A percentile compares a stretch with the other conserved stretches of the same genome.
Evolutionary conservation across 2,888 invertebrate genomes (phyloP).

Genomic region (Pollenia labialis): DNA sequence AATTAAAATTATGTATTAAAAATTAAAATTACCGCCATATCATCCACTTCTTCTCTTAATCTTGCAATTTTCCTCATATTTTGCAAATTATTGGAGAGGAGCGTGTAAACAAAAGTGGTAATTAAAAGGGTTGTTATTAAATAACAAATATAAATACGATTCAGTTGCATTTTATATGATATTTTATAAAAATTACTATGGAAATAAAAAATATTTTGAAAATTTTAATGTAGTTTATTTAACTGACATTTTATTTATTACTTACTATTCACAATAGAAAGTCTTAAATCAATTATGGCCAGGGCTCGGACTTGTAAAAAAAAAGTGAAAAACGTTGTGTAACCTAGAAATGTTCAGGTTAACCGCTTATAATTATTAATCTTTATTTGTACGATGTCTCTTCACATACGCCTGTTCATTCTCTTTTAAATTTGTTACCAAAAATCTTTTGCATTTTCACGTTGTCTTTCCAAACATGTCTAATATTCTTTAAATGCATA

Average conservation of each 20-base stretch:
- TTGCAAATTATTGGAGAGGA: slow-evolving; percentile 74
- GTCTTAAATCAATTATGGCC: background rate
- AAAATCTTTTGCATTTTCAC: too few species aligned
- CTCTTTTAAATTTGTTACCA: too few species aligned
- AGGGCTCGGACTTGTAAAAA: too few species aligned
- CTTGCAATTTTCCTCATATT: slow-evolving; percentile 71
- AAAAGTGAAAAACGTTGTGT: too few species aligned
- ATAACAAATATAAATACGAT: slow-evolving; percentile 75
- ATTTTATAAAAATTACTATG: too few species aligned
- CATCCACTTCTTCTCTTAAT: slow-evolving; percentile 76
- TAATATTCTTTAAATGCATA: too few species aligned
- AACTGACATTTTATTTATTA: slow-evolving; percentile 33
- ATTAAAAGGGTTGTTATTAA: slow-evolving; percentile 75
- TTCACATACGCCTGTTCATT: too few species aligned
- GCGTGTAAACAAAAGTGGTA: slow-evolving; percentile 74
- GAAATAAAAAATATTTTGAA: background rate
- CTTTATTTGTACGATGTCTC: too few species aligned
- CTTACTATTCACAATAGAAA: slow-evolving; percentile 21
- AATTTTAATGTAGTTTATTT: slow-evolving; percentile 2
- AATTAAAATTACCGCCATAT: slow-evolving; percentile 74
- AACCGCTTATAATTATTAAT: too few species aligned
- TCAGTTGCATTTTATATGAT: slow-evolving; percentile 46
- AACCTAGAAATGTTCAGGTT: too few species aligned
- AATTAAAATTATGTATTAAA: background rate
- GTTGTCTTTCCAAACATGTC: too few species aligned